phyloP scores from a whole-genome alignment of 2,797 vertebrate genomes.

The Anas bernieri region DNA sequence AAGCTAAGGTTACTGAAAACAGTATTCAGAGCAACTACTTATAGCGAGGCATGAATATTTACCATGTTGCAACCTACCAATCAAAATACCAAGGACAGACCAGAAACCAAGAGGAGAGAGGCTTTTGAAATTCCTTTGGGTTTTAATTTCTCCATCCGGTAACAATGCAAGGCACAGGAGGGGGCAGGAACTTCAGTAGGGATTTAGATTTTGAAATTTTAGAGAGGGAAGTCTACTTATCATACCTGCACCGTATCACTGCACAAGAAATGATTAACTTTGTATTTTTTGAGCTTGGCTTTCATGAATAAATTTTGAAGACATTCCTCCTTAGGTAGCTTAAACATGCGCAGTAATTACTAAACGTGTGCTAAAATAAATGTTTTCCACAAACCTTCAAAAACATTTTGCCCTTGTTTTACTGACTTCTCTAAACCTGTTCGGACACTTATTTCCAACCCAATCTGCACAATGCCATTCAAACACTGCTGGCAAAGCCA shows the following conservation, averaged over 20 bases:
- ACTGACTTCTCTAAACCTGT: background rate
- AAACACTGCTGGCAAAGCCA: background rate
- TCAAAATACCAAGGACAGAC: background rate
- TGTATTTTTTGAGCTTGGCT: background rate
- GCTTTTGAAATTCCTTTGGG: background rate
- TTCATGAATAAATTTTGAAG: background rate
- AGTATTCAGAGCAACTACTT: background rate
- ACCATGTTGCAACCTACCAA: background rate
- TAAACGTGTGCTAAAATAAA: background rate
- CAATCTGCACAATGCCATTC: background rate
- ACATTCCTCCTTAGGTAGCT: background rate
- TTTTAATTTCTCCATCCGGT: background rate
- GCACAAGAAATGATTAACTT: background rate
- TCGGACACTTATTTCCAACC: background rate
- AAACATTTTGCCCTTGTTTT: background rate
- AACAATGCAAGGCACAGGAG: background rate
- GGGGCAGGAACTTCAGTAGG: background rate
- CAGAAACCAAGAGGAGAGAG: background rate
- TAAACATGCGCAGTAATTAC: background rate
- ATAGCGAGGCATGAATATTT: background rate
- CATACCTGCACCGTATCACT: background rate
- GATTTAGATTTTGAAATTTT: background rate
- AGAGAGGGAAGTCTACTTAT: background rate
- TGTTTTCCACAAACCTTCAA: background rate
- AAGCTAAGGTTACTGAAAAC: background rate